phyloP scores from a whole-genome alignment of 2,113 vertebrate species.

The Parus major region DNA sequence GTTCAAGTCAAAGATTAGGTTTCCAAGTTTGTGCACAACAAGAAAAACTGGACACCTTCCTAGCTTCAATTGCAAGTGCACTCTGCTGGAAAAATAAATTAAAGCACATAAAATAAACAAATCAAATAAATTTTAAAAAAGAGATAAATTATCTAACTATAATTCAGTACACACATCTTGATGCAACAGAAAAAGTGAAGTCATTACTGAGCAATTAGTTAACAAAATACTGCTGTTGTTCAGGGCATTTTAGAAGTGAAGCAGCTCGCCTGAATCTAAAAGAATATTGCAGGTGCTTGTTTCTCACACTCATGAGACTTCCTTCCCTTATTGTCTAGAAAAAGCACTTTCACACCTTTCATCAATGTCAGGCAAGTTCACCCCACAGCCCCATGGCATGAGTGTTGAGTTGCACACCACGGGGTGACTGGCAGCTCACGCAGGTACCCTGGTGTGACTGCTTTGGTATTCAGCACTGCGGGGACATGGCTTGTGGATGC shows the following conservation, averaged over 20 bases:
- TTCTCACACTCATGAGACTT: not conserved
- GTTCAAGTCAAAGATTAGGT: not conserved
- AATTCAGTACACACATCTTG: not conserved
- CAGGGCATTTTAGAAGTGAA: not conserved
- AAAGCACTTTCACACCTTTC: not conserved
- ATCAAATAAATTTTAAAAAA: not conserved
- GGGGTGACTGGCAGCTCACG: rapidly evolving
- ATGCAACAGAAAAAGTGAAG: not conserved
- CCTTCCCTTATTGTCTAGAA: not conserved
- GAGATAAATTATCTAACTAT: not conserved
- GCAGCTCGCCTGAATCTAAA: not conserved
- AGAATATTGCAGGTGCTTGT: not conserved
- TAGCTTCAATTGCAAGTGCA: not conserved
- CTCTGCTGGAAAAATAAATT: not conserved
- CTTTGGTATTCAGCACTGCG: not conserved
- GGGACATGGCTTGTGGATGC: not conserved
- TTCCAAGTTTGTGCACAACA: not conserved
- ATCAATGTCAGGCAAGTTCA: not conserved
- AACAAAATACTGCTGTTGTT: not conserved
- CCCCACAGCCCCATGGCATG: rapidly evolving
- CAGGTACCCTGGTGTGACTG: not conserved
- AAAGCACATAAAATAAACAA: not conserved
- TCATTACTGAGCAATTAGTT: not conserved
- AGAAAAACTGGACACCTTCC: not conserved
- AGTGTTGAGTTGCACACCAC: rapidly evolving